A percentile compares a stretch with the other conserved stretches of the same genome.
phyloP scores from a whole-genome alignment of 2,113 vertebrate species.

The Aptenodytes forsteri region DNA sequence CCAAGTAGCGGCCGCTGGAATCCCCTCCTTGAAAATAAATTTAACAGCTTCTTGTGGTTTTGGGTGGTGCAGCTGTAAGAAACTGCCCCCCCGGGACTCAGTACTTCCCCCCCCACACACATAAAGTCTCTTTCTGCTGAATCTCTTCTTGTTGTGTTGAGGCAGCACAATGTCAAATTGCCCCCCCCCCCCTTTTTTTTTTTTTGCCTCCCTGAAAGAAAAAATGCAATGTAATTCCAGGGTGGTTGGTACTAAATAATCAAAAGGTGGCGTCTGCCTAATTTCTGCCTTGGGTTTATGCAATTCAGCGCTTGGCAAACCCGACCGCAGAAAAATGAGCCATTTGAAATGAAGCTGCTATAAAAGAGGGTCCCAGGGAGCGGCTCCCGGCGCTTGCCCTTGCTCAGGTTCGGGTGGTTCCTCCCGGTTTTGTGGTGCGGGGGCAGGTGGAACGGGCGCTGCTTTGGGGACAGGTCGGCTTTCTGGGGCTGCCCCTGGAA shows the following conservation, averaged over 20 bases:
- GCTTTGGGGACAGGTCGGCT: neutral
- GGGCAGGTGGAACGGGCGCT: neutral
- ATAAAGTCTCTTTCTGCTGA: neutral
- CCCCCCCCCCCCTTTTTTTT: too few relatives aligned
- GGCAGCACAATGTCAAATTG: neutral
- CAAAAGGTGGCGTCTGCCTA: neutral
- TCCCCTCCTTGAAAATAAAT: neutral
- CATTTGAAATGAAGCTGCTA: neutral
- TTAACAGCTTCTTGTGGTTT: neutral
- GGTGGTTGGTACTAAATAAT: neutral
- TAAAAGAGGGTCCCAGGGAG: neutral
- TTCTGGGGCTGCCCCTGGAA: neutral
- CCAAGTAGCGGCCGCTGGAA: neutral
- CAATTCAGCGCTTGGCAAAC: rapidly evolving
- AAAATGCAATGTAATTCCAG: neutral
- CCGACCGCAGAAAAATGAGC: rapidly evolving
- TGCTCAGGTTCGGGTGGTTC: too few relatives aligned
- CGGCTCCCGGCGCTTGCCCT: neutral
- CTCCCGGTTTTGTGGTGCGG: neutral
- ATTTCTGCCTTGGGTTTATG: neutral
- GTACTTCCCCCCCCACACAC: neutral
- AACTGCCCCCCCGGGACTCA: neutral
- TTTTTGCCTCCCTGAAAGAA: neutral
- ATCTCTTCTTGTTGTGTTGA: neutral
- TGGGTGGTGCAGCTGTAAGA: neutral